Evolutionary conservation across 2,888 invertebrate genomes (phyloP), one percentile per base, ranked within the genome.

Genomic region (Temnothorax ravouxi): DNA sequence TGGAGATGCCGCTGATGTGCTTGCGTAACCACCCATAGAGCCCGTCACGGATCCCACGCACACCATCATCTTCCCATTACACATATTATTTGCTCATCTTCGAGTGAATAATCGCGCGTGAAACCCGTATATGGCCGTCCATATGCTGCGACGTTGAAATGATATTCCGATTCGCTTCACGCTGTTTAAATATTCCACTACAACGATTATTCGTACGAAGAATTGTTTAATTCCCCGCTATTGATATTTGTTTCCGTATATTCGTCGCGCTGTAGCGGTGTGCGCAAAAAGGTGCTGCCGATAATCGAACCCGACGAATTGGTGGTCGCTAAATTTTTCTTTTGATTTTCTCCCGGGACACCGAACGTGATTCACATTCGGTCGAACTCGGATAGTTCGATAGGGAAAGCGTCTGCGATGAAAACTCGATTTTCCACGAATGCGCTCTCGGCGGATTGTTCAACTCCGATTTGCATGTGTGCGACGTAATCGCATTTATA

Each of bases 361-460:
- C 76, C 81, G 85, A 80, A 52, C 59, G 62, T 50, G 72, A 80
- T 84, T 64, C 64, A 21, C 64, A 41, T 64, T 90, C 83, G 75
- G 88, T 84, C 83, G 86, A 87, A 82, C 86, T 84, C 88, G 85
- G 83, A 18, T 29, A 71, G 83, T 86, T 59, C 89, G 87, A 88
- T 85, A 84, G 89, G 88, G 84, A 88, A 91, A 64, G 90, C 88
- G 88, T 90, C 91, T 89, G 91, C 90, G 90, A 90, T 89, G 89
- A 91, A 91, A 92, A 92, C 89, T 92, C 91, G 89, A 92, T 93
- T 91, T 91, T 88, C 87, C 88, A 87, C 88, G 90, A 91, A 91
- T 87, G 86, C 88, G 87, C 89, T 87, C 85, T 81, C 85, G 84
- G 88, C 86, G 88, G 85, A 88, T 85, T 87, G 86, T 88, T 87